Conservation (phyloP, 92 coral and sea anemone genomes). For the Micromussa lordhowensis region DNA sequence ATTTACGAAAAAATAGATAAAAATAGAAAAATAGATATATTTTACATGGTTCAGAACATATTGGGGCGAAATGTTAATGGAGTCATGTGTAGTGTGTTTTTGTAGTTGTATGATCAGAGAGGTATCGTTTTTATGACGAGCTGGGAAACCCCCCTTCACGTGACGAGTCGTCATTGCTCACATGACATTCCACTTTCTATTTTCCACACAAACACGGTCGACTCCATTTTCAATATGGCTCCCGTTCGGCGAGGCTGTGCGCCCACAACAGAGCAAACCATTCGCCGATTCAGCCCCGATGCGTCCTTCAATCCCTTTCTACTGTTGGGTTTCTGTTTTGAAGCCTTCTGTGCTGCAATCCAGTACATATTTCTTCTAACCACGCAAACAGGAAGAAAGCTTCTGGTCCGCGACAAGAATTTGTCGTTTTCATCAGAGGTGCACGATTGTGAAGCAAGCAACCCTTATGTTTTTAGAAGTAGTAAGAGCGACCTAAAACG, state of each 20-base stretch:
- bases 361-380: background rate
- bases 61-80: no score
- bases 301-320: background rate
- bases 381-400: slow-evolving; percentile 1
- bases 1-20: no score
- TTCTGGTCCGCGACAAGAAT: background rate
- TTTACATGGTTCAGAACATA: no score
- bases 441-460: background rate
- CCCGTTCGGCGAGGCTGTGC: background rate
- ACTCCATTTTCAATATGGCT: slow-evolving; percentile 4
- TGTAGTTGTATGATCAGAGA: no score
- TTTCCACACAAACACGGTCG: background rate
- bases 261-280: background rate
- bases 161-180: background rate
- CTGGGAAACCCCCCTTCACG: background rate
- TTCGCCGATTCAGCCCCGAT: background rate
- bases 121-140: no score
- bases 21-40: no score
- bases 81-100: no score
- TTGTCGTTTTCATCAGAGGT: background rate
- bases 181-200: background rate
- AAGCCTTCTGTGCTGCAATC: background rate
- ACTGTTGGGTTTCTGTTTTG: background rate
- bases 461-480: background rate
- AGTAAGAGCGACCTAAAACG: background rate